Percentiles rank a stretch among this genome's conserved stretches.
These are phyloP conservation scores for Caenorhabditis doughertyi DNA, from an alignment of 2,888 invertebrate genomes.

Conservation along the genomic window DNA sequence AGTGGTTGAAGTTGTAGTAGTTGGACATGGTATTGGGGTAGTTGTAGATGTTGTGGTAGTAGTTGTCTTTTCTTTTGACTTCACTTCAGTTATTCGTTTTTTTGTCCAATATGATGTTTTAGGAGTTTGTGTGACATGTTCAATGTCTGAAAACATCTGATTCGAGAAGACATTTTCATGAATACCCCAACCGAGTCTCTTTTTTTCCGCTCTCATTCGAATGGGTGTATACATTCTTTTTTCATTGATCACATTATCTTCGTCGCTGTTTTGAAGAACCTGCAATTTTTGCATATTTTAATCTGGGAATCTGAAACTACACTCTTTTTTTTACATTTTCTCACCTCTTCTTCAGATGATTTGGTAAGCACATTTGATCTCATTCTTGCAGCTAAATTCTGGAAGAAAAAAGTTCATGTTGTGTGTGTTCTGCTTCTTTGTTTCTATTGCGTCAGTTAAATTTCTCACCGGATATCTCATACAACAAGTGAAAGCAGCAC, in stretches of 20 bases:
- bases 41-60: background rate
- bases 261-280: constrained; percentile 21
- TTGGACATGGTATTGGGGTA: constrained; percentile 12
- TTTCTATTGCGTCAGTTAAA: background rate
- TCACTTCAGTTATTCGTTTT: background rate
- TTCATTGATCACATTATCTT: constrained; percentile 15
- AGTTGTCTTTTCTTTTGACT: background rate
- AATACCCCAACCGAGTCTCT: constrained; percentile 32
- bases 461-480: constrained; percentile 67
- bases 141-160: constrained; percentile 49
- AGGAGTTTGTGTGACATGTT: constrained; percentile 19
- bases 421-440: background rate
- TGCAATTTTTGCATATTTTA: background rate
- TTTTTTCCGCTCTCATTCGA: constrained; percentile 11
- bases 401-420: constrained; percentile 2
- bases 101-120: constrained; percentile 43
- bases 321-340: background rate
- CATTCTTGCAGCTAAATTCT: constrained; percentile 63
- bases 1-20: constrained; percentile 6
- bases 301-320: background rate
- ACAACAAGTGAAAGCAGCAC: constrained; percentile 70
- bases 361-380: constrained; percentile 42
- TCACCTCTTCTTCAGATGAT: constrained; percentile 48
- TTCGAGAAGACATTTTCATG: constrained; percentile 33
- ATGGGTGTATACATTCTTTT: constrained; percentile 37